Evolutionary conservation across 1,140 invertebrate genomes (phyloP), one percentile per base, ranked within the genome.

Genomic region (Schlechtendalia chinensis): DNA sequence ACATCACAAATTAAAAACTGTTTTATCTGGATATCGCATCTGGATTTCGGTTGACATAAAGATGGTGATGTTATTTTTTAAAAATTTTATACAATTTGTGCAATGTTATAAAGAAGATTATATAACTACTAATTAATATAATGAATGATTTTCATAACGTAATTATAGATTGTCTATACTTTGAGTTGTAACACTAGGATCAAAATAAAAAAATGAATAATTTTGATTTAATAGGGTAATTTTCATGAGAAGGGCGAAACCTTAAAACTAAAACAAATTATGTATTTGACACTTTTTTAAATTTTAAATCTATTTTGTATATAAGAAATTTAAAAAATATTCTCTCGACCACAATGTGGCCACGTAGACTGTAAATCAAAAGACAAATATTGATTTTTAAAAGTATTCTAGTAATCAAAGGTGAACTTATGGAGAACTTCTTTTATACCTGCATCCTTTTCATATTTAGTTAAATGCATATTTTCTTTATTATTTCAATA

Each of bases 331-430:
- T 14, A 11, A 71, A 71, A 27, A 71, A 29, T 71, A 53, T 71
- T 39, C 32, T 39, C 47, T 71, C 16, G 27, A 71, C 69, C 27
- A 29, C 69, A 69, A 50, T 69, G 17, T 53, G 32, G 8, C 32
- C 32, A 39, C 32, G 47, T 14, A 24, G 47, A 0, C 17, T 71
- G 47, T 16, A 22, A n/a, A 16, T 53, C 47, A 53, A 71, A 24
- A n/a, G 45, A 71, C 47, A 53, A 71, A 24, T 71, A 53, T 53
- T 71, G 69, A 71, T 71, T 53, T 71, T 53, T 71, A 71, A 71
- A 53, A 71, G 47, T 71, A 53, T 71, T 71, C 45, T 27, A 71
- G 72, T 59, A 75, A 32, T 75, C 27, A 75, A 75, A 75, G 72
- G n/a, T 54, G 53, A 59, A 58, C 74, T 77, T 79, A 59, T 79